Base-by-base conservation (phyloP, 2,797 vertebrate species). In the Rhinoraja longicauda region DNA sequence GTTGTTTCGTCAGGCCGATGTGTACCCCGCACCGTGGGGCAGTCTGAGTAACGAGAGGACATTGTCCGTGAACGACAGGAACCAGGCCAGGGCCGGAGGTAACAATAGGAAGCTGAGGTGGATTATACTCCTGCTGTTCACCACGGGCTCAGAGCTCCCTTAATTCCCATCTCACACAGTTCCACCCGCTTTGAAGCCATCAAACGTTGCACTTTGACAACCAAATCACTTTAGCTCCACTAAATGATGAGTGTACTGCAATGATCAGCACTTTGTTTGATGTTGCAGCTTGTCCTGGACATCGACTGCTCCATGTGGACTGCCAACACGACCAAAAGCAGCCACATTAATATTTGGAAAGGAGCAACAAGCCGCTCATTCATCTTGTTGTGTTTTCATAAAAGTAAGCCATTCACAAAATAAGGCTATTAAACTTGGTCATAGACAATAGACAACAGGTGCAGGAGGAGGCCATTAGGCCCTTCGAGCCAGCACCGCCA, bases 91-190 rank as follows among this genome's bases (percentile, higher is more conserved):
- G 90, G 90, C 70, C 21, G 94, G 94, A 93, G 94, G 88, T 59
- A 94, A 93, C 93, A 93, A 93, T 93, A 91, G 95, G 95, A 86
- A 93, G 94, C 95, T 95, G 94, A 94, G 95, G 95, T 93, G 93
- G 94, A 93, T 94, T 94, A 94, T 93, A 93, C 93, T 93, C 94
- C 93, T 9, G 24, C 79, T 73, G n/a, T 67, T 72, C 62, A 72
- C 93, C 26, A 36, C 78, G 70, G 88, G 79, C 93, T 91, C 81
- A 72, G 15, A 72, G 62, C 93, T 86, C 39, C 78, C 64, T 36
- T 45, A 86, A 24, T 73, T 36, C 93, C 91, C 64, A 75, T 70
- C 93, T 21, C 90, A 77, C 93, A 57, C 39, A 75, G 82, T 86
- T 84, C 59, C 88, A 93, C 39, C 82, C 36, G 93, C 82, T 93